phyloP scores from a whole-genome alignment of 2,888 invertebrate species.

The Eretmocerus hayati region DNA sequence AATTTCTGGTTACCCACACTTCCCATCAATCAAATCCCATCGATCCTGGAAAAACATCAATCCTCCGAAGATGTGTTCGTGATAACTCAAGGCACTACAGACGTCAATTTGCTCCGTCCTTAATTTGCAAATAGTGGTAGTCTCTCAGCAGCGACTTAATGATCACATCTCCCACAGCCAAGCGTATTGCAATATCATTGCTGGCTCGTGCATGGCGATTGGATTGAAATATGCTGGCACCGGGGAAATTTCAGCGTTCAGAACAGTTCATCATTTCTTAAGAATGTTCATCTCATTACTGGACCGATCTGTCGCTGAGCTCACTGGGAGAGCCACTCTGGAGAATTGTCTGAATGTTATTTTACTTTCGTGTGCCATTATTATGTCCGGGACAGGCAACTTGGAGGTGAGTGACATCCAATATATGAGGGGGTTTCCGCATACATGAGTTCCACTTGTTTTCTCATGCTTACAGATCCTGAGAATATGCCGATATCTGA shows the following conservation, averaged over 20 bases:
- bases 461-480: slow-evolving; percentile 50
- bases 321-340: slow-evolving; percentile 83
- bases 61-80: too few relatives aligned
- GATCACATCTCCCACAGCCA: slow-evolving; percentile 71
- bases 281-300: slow-evolving; percentile 62
- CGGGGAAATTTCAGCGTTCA: slow-evolving; percentile 72
- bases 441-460: too few relatives aligned
- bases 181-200: slow-evolving; percentile 92
- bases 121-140: too few relatives aligned
- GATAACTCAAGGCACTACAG: too few relatives aligned
- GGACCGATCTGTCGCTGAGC: slow-evolving; percentile 69
- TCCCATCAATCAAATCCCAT: too few relatives aligned
- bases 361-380: slow-evolving; percentile 74
- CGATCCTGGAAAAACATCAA: too few relatives aligned
- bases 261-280: slow-evolving; percentile 68
- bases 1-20: too few relatives aligned
- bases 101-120: too few relatives aligned
- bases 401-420: too few relatives aligned
- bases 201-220: slow-evolving; percentile 89
- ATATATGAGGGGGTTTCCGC: too few relatives aligned
- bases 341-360: slow-evolving; percentile 84
- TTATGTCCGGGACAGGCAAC: slow-evolving; percentile 95
- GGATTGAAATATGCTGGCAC: slow-evolving; percentile 93
- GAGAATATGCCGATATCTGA: slow-evolving; percentile 75
- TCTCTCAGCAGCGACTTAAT: too few relatives aligned